Conservation (phyloP, 2,888 invertebrate species). For the Lamproptera curius region DNA sequence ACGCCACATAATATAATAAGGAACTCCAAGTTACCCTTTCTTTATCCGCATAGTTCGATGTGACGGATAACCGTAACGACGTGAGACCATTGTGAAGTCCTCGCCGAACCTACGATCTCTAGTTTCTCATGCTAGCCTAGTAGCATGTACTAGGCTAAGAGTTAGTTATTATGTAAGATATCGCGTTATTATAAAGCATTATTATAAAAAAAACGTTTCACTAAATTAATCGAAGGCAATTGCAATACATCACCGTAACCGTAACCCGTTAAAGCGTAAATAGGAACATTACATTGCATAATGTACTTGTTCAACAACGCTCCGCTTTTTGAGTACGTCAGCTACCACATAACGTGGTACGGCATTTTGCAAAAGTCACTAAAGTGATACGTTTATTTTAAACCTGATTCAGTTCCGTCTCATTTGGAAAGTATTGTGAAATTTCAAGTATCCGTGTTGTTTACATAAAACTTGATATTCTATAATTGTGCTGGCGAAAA, state of each 20-base stretch:
- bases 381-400: conserved; percentile 15
- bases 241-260: conserved; percentile 9
- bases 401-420: conserved; percentile 9
- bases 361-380: conserved; percentile 19
- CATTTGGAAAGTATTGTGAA: conserved; percentile 13
- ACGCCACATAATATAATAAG: no score
- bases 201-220: background rate
- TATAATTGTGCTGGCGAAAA: no score
- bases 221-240: conserved; percentile 2
- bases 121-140: no score
- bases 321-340: conserved; percentile 10
- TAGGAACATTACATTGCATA: conserved; percentile 12
- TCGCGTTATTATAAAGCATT: no score
- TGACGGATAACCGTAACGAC: no score
- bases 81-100: no score
- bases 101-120: no score
- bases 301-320: conserved; percentile 8
- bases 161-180: no score
- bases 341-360: conserved; percentile 16
- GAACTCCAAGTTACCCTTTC: no score
- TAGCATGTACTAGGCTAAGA: no score
- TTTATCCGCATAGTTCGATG: no score
- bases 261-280: conserved; percentile 13
- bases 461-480: no score
- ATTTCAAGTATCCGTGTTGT: background rate